These are phyloP conservation scores for Tetranychus piercei DNA, from an alignment of 2,888 invertebrate species.

Conservation along the genomic window DNA sequence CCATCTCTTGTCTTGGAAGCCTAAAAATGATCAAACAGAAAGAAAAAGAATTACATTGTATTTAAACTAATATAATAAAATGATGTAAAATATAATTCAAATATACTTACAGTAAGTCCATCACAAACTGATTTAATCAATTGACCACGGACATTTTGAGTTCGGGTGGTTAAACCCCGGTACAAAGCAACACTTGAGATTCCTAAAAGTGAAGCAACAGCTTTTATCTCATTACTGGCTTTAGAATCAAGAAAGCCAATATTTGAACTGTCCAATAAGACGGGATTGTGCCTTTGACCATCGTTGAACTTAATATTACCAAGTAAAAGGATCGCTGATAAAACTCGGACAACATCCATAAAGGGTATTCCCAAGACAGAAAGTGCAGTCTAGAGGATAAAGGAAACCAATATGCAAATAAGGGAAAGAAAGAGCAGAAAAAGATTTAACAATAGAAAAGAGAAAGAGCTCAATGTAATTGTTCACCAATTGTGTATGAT, in stretches of 20 bases:
- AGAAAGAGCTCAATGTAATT: neutral
- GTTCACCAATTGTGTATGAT: too few relatives aligned
- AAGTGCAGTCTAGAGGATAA: constrained; percentile 26
- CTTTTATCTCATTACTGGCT: constrained; percentile 46
- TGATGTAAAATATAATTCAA: neutral
- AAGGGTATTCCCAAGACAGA: constrained; percentile 73
- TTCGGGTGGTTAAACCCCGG: constrained; percentile 62
- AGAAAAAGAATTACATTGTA: neutral
- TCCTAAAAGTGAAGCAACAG: constrained; percentile 64
- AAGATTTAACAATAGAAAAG: too few relatives aligned
- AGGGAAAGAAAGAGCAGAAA: neutral
- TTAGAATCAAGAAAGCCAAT: constrained; percentile 14
- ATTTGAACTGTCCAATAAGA: constrained; percentile 50
- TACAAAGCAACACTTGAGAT: constrained; percentile 54
- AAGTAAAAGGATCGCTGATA: constrained; percentile 70
- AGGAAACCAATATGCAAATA: constrained; percentile 11
- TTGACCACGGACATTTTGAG: constrained; percentile 56
- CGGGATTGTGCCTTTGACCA: constrained; percentile 44
- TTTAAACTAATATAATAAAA: neutral
- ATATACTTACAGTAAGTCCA: constrained; percentile 46
- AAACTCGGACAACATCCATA: constrained; percentile 71
- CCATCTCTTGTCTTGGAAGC: constrained; percentile 73
- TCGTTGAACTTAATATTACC: constrained; percentile 80
- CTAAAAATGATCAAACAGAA: constrained; percentile 31
- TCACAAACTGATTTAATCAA: constrained; percentile 60